Conservation (phyloP, 2,797 vertebrate genomes). For the Apogon hyalosoma region DNA sequence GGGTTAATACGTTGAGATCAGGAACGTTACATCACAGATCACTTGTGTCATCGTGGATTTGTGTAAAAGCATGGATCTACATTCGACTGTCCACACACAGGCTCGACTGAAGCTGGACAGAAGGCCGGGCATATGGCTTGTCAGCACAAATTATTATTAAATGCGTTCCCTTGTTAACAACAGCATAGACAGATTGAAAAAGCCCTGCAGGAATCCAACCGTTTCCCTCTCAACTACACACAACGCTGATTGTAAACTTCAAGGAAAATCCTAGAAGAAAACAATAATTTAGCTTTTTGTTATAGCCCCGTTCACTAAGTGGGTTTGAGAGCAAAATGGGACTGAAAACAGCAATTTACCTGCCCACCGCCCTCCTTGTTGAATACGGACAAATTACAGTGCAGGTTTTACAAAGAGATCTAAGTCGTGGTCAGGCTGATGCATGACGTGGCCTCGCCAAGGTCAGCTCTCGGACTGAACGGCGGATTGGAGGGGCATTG, state of each 20-base stretch:
- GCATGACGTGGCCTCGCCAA: not conserved
- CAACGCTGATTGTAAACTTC: constrained; percentile 9
- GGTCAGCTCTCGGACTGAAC: constrained; percentile 13
- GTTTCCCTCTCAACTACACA: not conserved
- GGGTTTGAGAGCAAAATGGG: constrained; percentile 10
- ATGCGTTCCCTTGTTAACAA: constrained; percentile 20
- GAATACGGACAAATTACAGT: constrained; percentile 32
- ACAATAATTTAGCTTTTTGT: constrained; percentile 43
- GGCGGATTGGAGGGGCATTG: constrained; percentile 3
- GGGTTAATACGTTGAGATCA: constrained; percentile 5
- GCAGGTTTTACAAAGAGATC: constrained; percentile 2
- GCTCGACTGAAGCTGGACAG: constrained; percentile 40
- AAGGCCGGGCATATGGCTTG: constrained; percentile 39
- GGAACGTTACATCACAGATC: constrained; percentile 16
- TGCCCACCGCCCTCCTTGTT: constrained; percentile 24
- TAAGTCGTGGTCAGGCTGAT: constrained; percentile 11
- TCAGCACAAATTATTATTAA: constrained; percentile 45
- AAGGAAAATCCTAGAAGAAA: constrained; percentile 33
- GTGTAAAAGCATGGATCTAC: constrained; percentile 25
- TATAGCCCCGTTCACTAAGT: not conserved
- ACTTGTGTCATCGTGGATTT: constrained; percentile 12
- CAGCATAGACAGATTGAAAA: not conserved
- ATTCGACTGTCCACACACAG: not conserved
- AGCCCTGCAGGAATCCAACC: not conserved
- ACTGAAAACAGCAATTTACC: constrained; percentile 58